Conservation (phyloP, 2,888 invertebrate genomes). For the Vanessa cardui region DNA sequence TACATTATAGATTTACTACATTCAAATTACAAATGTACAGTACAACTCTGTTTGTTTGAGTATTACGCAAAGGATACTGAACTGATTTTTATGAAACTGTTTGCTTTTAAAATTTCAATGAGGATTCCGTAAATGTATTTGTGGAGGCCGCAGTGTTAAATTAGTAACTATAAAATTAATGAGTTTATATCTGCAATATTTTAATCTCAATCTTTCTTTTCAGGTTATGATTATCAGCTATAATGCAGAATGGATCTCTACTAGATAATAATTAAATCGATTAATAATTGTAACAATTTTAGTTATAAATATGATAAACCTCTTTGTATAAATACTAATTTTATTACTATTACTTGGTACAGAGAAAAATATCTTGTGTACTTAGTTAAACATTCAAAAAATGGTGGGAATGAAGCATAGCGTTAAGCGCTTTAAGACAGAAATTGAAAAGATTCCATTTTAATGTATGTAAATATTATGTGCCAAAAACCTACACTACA, state of each 20-base stretch:
- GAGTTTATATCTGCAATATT: too few relatives aligned
- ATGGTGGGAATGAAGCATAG: constrained; percentile 17
- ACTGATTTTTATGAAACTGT: too few relatives aligned
- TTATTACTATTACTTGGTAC: constrained; percentile 56
- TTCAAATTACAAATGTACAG: too few relatives aligned
- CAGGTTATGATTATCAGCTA: constrained; percentile 56
- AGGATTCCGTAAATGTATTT: too few relatives aligned
- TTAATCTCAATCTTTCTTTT: constrained; percentile 39
- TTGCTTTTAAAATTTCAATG: too few relatives aligned
- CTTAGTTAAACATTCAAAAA: constrained; percentile 25
- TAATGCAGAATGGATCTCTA: constrained; percentile 73
- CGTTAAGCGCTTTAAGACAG: constrained; percentile 2
- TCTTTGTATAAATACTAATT: constrained; percentile 34
- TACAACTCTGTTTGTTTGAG: too few relatives aligned
- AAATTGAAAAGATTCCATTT: constrained; percentile 10
- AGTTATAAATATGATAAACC: constrained; percentile 67
- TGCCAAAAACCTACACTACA: constrained; percentile 29
- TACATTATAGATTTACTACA: too few relatives aligned
- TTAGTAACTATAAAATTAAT: too few relatives aligned
- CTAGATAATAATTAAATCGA: constrained; percentile 67
- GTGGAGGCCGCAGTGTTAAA: too few relatives aligned
- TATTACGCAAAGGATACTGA: too few relatives aligned
- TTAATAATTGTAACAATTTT: constrained; percentile 52
- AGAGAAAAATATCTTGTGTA: constrained; percentile 40
- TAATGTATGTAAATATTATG: constrained; percentile 33